These are phyloP conservation scores for Pristionchus entomophagus DNA, from an alignment of 2,888 invertebrate genomes.

Conservation along the genomic window DNA sequence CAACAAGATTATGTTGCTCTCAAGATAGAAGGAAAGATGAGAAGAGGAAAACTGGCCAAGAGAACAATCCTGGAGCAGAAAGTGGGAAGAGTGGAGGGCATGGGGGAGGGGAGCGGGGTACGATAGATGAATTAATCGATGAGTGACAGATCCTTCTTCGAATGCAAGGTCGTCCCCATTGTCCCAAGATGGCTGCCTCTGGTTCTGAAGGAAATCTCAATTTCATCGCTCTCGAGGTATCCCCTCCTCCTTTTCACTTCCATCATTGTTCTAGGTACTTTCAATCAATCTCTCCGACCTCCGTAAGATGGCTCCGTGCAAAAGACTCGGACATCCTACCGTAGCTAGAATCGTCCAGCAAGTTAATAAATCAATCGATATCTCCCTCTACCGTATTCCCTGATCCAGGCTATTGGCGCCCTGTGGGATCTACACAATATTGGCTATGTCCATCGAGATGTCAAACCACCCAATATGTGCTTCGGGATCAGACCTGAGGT, in stretches of 20 bases:
- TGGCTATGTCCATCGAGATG: constrained; percentile 45
- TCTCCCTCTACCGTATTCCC: not conserved
- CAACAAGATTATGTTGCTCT: constrained; percentile 24
- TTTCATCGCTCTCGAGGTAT: constrained; percentile 32
- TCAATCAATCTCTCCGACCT: constrained; percentile 44
- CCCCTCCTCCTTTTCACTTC: not conserved
- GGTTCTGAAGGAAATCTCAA: constrained; percentile 40
- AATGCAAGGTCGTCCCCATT: constrained; percentile 47
- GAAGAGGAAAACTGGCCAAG: constrained; percentile 45
- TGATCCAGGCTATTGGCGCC: constrained; percentile 20
- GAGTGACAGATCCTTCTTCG: constrained; percentile 39
- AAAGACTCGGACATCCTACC: not conserved
- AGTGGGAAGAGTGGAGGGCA: not conserved
- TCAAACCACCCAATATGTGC: constrained; percentile 48
- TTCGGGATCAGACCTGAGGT: constrained; percentile 34
- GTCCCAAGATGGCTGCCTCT: constrained; percentile 35
- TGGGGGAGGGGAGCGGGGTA: not conserved
- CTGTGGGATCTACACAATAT: constrained; percentile 41
- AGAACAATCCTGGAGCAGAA: constrained; percentile 46
- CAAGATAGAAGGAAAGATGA: constrained; percentile 43
- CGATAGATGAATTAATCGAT: too few species aligned
- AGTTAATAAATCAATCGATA: not conserved
- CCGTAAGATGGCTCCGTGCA: constrained; percentile 2
- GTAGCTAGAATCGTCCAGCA: constrained; percentile 11
- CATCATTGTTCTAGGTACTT: not conserved